Percentiles rank a stretch among this genome's conserved stretches.
phyloP scores from a whole-genome alignment of 2,113 vertebrate species.

The Ciconia maguari region DNA sequence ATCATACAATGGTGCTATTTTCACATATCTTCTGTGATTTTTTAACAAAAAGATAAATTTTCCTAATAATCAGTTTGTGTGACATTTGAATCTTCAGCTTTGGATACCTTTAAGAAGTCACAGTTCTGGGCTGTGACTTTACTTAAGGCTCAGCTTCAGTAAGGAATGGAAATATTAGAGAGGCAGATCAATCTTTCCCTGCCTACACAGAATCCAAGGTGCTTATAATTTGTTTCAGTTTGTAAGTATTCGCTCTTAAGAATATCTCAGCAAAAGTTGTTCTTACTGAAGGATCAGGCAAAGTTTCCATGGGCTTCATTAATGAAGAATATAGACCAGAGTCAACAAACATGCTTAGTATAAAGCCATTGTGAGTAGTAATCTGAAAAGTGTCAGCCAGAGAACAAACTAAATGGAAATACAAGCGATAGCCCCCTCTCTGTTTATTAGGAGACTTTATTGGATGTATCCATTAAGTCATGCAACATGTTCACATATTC shows the following conservation, averaged over 20 bases:
- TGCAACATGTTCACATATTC: not conserved
- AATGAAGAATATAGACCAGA: not conserved
- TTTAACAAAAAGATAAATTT: not conserved
- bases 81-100: not conserved
- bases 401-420: slow-evolving; percentile 6
- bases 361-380: not conserved
- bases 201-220: not conserved
- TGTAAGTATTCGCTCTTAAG: not conserved
- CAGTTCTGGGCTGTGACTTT: not conserved
- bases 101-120: not conserved
- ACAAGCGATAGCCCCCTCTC: not conserved
- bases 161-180: not conserved
- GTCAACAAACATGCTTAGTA: not conserved
- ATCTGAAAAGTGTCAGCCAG: slow-evolving; percentile 18
- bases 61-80: not conserved
- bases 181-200: not conserved
- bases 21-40: not conserved
- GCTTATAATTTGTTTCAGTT: not conserved
- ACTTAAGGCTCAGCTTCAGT: not conserved
- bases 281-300: not conserved
- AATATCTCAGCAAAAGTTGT: not conserved
- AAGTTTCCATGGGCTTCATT: not conserved
- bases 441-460: not conserved
- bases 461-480: not conserved
- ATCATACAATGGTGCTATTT: not conserved